Base-by-base conservation (phyloP, 2,113 vertebrate species). In the Pelusios castaneus region DNA sequence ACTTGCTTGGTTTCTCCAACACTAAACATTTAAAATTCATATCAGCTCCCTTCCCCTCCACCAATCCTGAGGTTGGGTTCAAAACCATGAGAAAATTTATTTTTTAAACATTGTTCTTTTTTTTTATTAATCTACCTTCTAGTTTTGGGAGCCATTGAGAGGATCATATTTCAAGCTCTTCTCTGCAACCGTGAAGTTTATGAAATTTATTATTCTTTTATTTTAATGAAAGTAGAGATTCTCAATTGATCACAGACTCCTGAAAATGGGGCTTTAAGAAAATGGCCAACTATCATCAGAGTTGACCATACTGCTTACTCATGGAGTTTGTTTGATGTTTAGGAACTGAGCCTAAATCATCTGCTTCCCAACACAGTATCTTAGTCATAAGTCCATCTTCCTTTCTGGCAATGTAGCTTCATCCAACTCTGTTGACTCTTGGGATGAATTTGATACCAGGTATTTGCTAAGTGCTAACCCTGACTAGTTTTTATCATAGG, bases 401-500 rank as follows among this genome's bases (percentile, higher is more conserved):
- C 45, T 87, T 86, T n/a, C 84, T 79, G 5, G 83, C 83, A 89
- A 63, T 80, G 13, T 1, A 41, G 63, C 7, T 31, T 3, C 70
- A 0, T 0, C 38, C 54, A 11, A 27, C 3, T n/a, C 49, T 52
- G 63, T 21, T 67, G 1, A 84, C 24, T 22, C 82, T 19, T 0
- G 49, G 81, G 78, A 47, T 0, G 6, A 38, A 47, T 5, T 0
- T 0, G 11, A 3, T 81, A 1, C 54, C 94, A 88, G 88, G 94
- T 84, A 94, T 12, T 24, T 38, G 16, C 78, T 1, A 4, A 79
- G 63, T 2, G 19, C 14, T n/a, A 47, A 38, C 21, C 80, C 87
- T 3, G 21, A 11, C 77, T 2, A 0, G 0, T 54, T 8, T 0
- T 29, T 10, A 1, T 0, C 41, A 31, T 0, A 0, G 14, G 2